phyloP scores from a whole-genome alignment of 2,888 invertebrate species.

The Temnothorax ravouxi region DNA sequence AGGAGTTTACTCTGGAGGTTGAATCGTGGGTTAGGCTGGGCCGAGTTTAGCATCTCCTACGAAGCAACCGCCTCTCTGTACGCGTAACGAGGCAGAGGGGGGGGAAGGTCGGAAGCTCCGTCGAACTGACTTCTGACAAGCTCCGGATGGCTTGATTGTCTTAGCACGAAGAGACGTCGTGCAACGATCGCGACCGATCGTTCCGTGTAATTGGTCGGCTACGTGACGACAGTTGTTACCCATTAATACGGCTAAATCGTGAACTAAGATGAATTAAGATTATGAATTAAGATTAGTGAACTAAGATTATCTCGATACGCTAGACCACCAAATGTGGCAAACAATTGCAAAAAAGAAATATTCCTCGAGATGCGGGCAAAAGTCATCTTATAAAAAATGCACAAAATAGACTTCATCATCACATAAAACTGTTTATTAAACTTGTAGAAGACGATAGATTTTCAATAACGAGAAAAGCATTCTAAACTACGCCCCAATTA shows the following conservation, averaged over 20 bases:
- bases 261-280: neutral
- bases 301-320: neutral
- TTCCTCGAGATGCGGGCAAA: neutral
- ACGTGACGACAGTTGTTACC: conserved; percentile 23
- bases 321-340: neutral
- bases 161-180: conserved; percentile 3
- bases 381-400: neutral
- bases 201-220: conserved; percentile 23
- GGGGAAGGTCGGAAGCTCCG: conserved; percentile 1
- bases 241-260: conserved; percentile 19
- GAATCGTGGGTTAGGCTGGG: conserved; percentile 34
- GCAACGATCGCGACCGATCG: conserved; percentile 18
- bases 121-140: conserved; percentile 48
- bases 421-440: neutral
- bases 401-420: neutral
- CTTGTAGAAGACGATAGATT: neutral
- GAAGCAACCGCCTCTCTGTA: conserved; percentile 45
- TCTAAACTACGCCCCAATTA: neutral
- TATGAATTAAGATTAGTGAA: too few relatives aligned
- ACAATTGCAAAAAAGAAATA: neutral
- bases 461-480: neutral
- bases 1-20: conserved; percentile 58
- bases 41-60: conserved; percentile 56
- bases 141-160: conserved; percentile 21
- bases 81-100: neutral